Percentiles rank a stretch among this genome's conserved stretches.
Conservation (phyloP, 2,888 invertebrate genomes). For the Catocala sponsa region DNA sequence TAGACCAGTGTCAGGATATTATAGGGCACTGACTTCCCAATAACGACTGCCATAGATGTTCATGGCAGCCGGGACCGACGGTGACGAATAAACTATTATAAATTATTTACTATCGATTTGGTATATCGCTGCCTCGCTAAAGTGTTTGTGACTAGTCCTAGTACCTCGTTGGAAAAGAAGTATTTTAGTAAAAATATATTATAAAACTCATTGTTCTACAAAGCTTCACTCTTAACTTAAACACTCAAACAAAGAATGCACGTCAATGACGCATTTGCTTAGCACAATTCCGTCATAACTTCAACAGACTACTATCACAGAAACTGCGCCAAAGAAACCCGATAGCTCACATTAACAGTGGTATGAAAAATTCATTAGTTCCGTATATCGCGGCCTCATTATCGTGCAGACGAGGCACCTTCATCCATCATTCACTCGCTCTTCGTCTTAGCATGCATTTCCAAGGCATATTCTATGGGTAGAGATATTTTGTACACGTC, state of each 20-base stretch:
- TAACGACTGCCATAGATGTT: no score
- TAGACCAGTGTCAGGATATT: no score
- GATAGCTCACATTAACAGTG: slow-evolving; percentile 44
- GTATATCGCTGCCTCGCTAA: no score
- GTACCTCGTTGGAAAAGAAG: no score
- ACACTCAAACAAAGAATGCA: background rate
- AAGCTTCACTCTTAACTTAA: no score
- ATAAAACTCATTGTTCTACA: no score
- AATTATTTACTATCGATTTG: no score
- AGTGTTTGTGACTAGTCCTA: no score
- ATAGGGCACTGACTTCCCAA: no score
- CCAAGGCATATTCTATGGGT: slow-evolving; percentile 25
- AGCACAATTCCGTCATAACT: background rate
- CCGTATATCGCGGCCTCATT: slow-evolving; percentile 54
- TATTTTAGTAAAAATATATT: no score
- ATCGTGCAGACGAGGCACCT: slow-evolving; percentile 45
- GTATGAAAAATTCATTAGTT: slow-evolving; percentile 55
- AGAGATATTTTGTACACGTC: slow-evolving; percentile 16
- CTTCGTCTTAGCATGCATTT: slow-evolving; percentile 47
- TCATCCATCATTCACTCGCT: slow-evolving; percentile 72
- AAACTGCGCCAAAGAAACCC: slow-evolving; percentile 43
- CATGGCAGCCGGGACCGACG: no score
- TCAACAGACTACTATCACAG: slow-evolving; percentile 39
- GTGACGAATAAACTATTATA: no score
- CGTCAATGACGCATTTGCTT: slow-evolving; percentile 1